Evolutionary conservation across 2,888 invertebrate species (phyloP).

Genomic region (Nomada lathburiana): DNA sequence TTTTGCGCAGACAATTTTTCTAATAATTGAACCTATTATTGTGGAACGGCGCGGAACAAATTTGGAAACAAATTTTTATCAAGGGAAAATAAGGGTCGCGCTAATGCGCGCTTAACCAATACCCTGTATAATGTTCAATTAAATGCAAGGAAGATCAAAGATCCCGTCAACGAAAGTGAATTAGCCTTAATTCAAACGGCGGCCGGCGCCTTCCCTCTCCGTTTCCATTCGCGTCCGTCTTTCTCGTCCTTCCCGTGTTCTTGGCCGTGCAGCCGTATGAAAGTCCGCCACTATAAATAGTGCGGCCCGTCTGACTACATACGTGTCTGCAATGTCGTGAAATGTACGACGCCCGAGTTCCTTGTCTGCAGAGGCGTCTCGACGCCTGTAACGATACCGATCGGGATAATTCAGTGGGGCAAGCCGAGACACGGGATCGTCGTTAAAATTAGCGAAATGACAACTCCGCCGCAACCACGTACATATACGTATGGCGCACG

Average conservation of each 20-base stretch:
- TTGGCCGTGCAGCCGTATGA: conserved; percentile 43
- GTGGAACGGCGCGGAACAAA: too few relatives aligned
- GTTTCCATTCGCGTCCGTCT: neutral
- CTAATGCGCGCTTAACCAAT: too few relatives aligned
- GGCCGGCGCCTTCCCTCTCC: conserved; percentile 23
- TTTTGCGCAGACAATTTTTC: too few relatives aligned
- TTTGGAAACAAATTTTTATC: too few relatives aligned
- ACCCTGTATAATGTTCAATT: conserved; percentile 29
- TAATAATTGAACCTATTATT: too few relatives aligned
- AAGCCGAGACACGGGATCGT: conserved; percentile 18
- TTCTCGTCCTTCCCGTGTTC: conserved; percentile 7
- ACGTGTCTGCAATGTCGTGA: conserved; percentile 78
- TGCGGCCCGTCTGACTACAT: conserved; percentile 75
- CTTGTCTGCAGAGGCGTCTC: conserved; percentile 71
- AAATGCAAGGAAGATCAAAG: conserved; percentile 34
- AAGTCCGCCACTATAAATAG: conserved; percentile 76
- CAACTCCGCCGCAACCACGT: neutral
- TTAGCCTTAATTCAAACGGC: conserved; percentile 50
- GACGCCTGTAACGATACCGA: conserved; percentile 61
- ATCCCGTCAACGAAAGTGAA: conserved; percentile 39
- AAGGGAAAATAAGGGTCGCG: too few relatives aligned
- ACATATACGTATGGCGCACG: neutral
- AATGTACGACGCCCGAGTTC: conserved; percentile 68
- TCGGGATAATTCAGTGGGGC: conserved; percentile 61
- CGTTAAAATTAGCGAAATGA: conserved; percentile 60